Evolutionary conservation across 2,888 invertebrate genomes (phyloP).

Genomic region (Drosophila colorata): DNA sequence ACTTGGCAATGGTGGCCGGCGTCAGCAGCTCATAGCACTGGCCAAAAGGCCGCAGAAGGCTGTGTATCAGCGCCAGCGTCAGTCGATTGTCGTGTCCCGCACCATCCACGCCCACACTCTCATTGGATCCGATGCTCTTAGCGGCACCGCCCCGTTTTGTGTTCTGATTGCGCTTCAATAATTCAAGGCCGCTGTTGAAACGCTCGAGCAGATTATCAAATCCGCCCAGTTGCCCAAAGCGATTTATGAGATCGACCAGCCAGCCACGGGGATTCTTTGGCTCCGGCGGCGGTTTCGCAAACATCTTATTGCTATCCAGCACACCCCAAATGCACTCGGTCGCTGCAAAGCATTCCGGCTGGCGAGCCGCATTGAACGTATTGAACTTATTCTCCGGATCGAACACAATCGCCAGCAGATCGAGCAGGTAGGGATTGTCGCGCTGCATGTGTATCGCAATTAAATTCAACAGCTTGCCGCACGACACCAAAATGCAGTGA

Average conservation of each 20-base stretch:
- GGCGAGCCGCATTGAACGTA: conserved; percentile 84
- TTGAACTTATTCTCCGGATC: conserved; percentile 97
- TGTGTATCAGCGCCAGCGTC: conserved; percentile 91
- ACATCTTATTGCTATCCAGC: conserved; percentile 89
- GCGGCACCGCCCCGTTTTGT: conserved; percentile 63
- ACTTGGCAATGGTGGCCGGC: conserved; percentile 94
- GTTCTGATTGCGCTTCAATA: conserved; percentile 86
- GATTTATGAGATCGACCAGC: conserved; percentile 98
- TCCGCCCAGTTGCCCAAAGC: conserved; percentile 95
- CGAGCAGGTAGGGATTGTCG: conserved; percentile 96
- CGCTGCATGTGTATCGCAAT: conserved; percentile 95
- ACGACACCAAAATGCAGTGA: conserved; percentile 96
- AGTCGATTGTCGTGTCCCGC: conserved; percentile 85
- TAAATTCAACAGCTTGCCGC: conserved; percentile 95
- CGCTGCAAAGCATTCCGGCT: conserved; percentile 83
- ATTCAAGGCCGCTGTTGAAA: conserved; percentile 90
- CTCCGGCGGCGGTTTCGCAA: conserved; percentile 89
- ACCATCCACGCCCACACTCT: conserved; percentile 46
- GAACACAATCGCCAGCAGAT: conserved; percentile 96
- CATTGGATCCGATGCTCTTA: conserved; percentile 47
- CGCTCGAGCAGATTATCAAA: conserved; percentile 94
- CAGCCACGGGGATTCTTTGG: conserved; percentile 95
- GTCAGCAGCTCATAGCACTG: conserved; percentile 96
- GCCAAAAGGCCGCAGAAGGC: conserved; percentile 95
- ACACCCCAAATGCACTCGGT: conserved; percentile 86